Base-by-base conservation (phyloP, 2,797 vertebrate genomes). In the Synaphobranchus kaupii region DNA sequence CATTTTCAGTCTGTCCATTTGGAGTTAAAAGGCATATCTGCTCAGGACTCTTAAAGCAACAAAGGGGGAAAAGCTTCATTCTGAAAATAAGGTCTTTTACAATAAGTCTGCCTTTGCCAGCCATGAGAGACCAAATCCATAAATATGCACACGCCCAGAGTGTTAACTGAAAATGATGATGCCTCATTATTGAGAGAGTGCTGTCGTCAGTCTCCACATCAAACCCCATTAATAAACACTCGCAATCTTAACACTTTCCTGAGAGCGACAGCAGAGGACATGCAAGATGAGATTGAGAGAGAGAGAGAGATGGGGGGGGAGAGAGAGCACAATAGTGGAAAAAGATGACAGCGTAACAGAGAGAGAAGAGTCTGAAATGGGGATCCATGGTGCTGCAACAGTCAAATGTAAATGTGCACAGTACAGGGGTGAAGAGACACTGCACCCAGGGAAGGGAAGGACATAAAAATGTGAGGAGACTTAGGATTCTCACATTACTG, bases 91-190 rank as follows among this genome's bases (percentile, higher is more conserved):
- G 76, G 54, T 20, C 17, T 73, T 89, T 91, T 90, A 87, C 63
- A 48, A 25, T n/a, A 20, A 85, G 88, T 88, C 91, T 89, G 90
- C 89, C 84, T 90, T 91, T 88, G 90, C 92, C 87, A 89, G 91
- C 90, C 91, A 88, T 2, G 93, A 92, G 91, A 92, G 78, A 86
- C 91, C 85, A 50, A 50, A 84, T 86, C 95, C 94, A 96, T 95
- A 95, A 95, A 96, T 96, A 96, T 96, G 94, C 94, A 96, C 95
- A 93, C 92, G 90, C 88, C 93, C 87, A 90, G 85, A 92, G 90
- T 88, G 87, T 93, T 93, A 91, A 91, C 90, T 92, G 93, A 95
- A 95, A 94, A 94, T 94, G 95, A 95, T 95, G 94, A 96, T 93
- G 94, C 92, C 89, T 93, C 94, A 94, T 95, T 93, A 95, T 95